A percentile compares a stretch with the other conserved stretches of the same genome.
Conservation (phyloP, 2,113 vertebrate species). For the Embiotoca jacksoni region DNA sequence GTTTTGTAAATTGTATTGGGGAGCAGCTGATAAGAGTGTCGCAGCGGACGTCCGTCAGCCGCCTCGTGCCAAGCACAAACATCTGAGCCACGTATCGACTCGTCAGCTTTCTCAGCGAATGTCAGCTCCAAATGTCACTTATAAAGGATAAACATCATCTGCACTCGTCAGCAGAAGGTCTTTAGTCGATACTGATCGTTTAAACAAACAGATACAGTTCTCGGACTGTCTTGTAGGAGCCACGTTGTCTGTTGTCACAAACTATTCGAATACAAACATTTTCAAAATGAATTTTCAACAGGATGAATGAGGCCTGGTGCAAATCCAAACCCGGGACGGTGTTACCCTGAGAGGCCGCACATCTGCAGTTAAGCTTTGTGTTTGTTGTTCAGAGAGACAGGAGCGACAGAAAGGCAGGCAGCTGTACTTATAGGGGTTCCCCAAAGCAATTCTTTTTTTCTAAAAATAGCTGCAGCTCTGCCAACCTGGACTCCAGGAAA, state of each 20-base stretch:
- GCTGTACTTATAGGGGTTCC: slow-evolving; percentile 63
- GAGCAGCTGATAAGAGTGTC: not conserved
- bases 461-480: slow-evolving; percentile 67
- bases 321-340: not conserved
- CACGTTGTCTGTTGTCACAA: not conserved
- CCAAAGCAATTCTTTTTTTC: slow-evolving; percentile 58
- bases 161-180: not conserved
- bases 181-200: not conserved
- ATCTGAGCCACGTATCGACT: not conserved
- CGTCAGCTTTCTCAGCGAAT: slow-evolving; percentile 8
- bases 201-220: not conserved
- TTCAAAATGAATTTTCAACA: not conserved
- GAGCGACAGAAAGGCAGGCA: slow-evolving; percentile 18
- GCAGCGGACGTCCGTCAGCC: not conserved
- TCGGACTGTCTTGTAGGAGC: not conserved
- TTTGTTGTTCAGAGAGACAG: not conserved
- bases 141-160: slow-evolving; percentile 30
- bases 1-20: not conserved
- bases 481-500: slow-evolving; percentile 38
- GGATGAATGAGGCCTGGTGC: not conserved
- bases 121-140: slow-evolving; percentile 30
- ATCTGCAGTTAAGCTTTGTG: slow-evolving; percentile 10
- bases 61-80: not conserved
- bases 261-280: too few relatives aligned
- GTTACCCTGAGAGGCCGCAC: not conserved